Conservation (phyloP, 2,113 vertebrate species). For the Sterrhoptilus dennistouni region DNA sequence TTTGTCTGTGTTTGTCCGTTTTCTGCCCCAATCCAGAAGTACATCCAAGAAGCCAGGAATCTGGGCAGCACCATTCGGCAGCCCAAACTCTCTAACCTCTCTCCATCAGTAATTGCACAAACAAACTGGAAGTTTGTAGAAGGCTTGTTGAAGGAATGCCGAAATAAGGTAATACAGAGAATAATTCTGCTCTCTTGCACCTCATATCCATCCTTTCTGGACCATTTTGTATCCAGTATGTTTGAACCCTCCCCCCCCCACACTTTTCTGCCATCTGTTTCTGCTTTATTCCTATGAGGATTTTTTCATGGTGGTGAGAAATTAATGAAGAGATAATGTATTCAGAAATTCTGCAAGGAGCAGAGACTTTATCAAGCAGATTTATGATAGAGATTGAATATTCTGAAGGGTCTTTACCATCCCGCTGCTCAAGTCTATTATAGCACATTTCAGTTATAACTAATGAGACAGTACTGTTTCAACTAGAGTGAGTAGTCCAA, state of each 20-base stretch:
- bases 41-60: conserved; percentile 97
- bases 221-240: background rate
- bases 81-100: conserved; percentile 96
- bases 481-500: background rate
- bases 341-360: background rate
- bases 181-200: background rate
- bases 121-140: conserved; percentile 99
- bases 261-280: background rate
- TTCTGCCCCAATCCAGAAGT: conserved; percentile 79
- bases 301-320: background rate
- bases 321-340: background rate
- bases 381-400: background rate
- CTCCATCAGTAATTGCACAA: conserved; percentile 96
- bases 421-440: background rate
- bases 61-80: conserved; percentile 95
- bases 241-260: background rate
- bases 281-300: background rate
- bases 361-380: background rate
- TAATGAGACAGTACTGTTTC: background rate
- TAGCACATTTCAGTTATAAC: background rate
- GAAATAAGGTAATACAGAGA: conserved; percentile 86
- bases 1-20: conserved; percentile 22
- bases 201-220: background rate
- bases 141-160: conserved; percentile 94
- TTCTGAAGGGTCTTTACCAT: background rate